Percentiles rank a stretch among this genome's conserved stretches.
phyloP scores from a whole-genome alignment of 2,113 vertebrate species.

The Etheostoma cragini region DNA sequence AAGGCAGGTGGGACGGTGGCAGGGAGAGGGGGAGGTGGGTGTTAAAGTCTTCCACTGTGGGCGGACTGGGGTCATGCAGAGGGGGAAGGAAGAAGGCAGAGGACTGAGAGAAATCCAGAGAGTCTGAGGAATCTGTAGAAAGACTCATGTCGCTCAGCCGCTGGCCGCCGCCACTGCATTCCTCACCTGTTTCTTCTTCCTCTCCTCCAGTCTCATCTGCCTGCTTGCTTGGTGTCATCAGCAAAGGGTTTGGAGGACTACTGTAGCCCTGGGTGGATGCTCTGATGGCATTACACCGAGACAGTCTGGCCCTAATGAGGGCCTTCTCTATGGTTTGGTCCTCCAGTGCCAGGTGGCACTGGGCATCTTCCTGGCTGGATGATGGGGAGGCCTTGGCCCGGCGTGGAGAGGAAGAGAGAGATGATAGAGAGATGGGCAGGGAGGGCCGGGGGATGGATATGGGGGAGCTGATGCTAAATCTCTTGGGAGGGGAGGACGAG shows the following conservation, averaged over 20 bases:
- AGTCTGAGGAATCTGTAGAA: constrained; percentile 95
- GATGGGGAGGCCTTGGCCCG: constrained; percentile 81
- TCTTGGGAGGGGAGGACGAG: constrained; percentile 78
- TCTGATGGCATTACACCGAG: constrained; percentile 32
- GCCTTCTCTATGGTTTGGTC: constrained; percentile 72
- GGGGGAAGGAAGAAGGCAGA: constrained; percentile 79
- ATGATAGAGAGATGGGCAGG: constrained; percentile 71
- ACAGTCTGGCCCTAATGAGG: constrained; percentile 73
- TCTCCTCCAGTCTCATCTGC: constrained; percentile 47
- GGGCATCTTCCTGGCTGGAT: constrained; percentile 83
- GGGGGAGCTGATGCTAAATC: constrained; percentile 80
- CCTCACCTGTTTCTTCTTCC: constrained; percentile 19
- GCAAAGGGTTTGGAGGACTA: constrained; percentile 28
- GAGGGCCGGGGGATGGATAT: constrained; percentile 82
- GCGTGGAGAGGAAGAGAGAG: constrained; percentile 75
- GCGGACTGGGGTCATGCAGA: constrained; percentile 79
- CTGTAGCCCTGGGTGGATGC: constrained; percentile 14
- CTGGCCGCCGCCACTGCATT: constrained; percentile 79
- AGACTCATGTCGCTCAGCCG: constrained; percentile 95
- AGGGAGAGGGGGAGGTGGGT: constrained; percentile 83
- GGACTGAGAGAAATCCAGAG: constrained; percentile 88
- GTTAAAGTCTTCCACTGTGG: constrained; percentile 69
- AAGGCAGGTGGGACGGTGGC: constrained; percentile 81
- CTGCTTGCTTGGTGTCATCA: background rate
- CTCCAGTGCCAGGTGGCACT: constrained; percentile 74